phyloP scores from a whole-genome alignment of 2,888 invertebrate species.

The Phania funesta region DNA sequence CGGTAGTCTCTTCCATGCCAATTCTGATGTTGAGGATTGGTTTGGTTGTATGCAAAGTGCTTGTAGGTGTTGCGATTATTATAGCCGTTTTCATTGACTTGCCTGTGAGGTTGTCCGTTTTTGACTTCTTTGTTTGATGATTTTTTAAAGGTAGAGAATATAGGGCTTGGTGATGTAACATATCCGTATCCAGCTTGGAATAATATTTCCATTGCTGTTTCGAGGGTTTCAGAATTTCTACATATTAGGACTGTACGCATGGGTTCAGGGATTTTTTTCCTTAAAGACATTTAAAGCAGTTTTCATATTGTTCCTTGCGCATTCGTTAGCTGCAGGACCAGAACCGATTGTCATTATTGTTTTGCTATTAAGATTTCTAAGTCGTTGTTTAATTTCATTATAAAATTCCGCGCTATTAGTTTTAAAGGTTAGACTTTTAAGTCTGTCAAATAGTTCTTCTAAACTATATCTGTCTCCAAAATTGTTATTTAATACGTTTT shows the following conservation, averaged over 20 bases:
- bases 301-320: too few relatives aligned
- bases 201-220: not conserved
- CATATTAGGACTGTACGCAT: slow-evolving; percentile 38
- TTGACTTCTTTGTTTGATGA: not conserved
- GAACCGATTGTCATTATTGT: too few relatives aligned
- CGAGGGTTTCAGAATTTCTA: not conserved
- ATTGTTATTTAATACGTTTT: not conserved
- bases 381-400: slow-evolving; percentile 46
- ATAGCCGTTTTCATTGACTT: too few relatives aligned
- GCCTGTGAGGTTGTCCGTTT: too few relatives aligned
- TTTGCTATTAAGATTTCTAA: slow-evolving; percentile 57
- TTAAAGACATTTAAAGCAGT: too few relatives aligned
- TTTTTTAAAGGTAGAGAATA: not conserved
- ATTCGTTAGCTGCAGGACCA: too few relatives aligned
- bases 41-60: not conserved
- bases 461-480: slow-evolving; percentile 6
- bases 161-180: not conserved
- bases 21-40: not conserved
- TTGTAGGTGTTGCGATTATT: too few relatives aligned
- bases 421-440: slow-evolving; percentile 29
- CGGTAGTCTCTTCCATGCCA: not conserved
- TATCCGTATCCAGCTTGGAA: not conserved
- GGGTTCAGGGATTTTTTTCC: not conserved
- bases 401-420: slow-evolving; percentile 43
- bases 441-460: slow-evolving; percentile 39